These are phyloP conservation scores for Cuculus canorus DNA, from an alignment of 2,797 vertebrate genomes.

Conservation along the genomic window DNA sequence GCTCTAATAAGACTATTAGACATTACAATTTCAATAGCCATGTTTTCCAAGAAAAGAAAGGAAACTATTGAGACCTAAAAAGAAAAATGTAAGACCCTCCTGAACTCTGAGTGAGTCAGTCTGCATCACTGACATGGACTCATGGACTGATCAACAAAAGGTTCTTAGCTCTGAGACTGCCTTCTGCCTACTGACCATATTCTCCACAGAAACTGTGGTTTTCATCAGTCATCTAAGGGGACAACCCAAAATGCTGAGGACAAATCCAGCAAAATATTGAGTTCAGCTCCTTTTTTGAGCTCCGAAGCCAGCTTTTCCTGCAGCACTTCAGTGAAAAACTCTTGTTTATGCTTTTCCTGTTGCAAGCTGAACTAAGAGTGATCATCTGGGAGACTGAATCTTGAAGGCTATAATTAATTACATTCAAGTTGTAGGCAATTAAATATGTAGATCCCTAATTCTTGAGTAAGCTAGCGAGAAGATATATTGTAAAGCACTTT, in stretches of 20 bases:
- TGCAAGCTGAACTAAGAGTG: background rate
- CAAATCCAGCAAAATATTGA: background rate
- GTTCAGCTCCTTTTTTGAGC: background rate
- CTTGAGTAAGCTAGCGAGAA: background rate
- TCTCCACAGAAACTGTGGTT: background rate
- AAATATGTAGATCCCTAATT: background rate
- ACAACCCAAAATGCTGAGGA: background rate
- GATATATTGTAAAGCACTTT: background rate
- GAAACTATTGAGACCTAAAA: background rate
- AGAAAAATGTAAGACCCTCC: background rate
- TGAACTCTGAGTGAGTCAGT: background rate
- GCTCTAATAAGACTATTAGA: background rate
- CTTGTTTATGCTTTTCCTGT: background rate
- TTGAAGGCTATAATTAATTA: background rate
- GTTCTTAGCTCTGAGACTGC: background rate
- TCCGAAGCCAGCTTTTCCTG: background rate
- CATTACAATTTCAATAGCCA: background rate
- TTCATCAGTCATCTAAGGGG: background rate
- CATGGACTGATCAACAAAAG: background rate
- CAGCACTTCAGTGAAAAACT: background rate
- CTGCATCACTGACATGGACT: background rate
- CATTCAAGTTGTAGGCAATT: background rate
- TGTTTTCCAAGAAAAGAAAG: background rate
- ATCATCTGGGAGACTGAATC: background rate
- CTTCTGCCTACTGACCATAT: background rate